Evolutionary conservation across 2,888 invertebrate species (phyloP), one percentile per base, ranked within the genome.

Genomic region (Hyposoter dolosus): DNA sequence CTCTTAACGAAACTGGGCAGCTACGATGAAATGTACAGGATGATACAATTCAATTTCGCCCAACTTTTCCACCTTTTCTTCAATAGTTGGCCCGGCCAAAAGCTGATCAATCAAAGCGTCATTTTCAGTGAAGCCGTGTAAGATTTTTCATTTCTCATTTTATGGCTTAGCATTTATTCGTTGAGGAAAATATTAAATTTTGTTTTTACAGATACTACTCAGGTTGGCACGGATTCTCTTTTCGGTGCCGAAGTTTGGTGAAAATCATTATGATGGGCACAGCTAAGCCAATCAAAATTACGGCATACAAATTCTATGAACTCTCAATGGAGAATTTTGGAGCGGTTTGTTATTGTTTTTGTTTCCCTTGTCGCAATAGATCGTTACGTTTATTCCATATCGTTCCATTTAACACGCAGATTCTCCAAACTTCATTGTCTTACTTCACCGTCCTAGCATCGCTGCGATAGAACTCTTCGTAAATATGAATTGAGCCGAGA

Each of bases 281-380:
- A 69, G 47, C 23, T 12, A 71, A 45, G n/a, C 85, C 83, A 0
- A 71, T 79, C 15, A 23, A 32, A 17, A 19, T 83, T 4, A 72
- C 71, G 0, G 76, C 76, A 28, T 66, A 72, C 28, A 66, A 65
- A 3, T 53, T 86, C 12, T 74, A 53, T 28, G 69, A 53, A 5
- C 56, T 86, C 56, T 83, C 80, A 0, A 83, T 86, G 80, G 83
- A 83, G 15, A 83, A 53, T 47, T 86, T 81, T 17, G 66, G 80
- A 12, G 12, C 47, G 56, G 86, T 80, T 7, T 1, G 71, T 32
- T 9, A 17, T 47, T 69, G 15, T 4, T 15, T 28, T 28, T 47
- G 19, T 17, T 15, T 45, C 0, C 1, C 9, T 15, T 9, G 28
- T 12, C 2, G 28, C 1, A 47, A 69, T 19, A 7, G 7, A 10